Base-by-base conservation (phyloP, 2,888 invertebrate species). In the Pachycephus smyrnensis region DNA sequence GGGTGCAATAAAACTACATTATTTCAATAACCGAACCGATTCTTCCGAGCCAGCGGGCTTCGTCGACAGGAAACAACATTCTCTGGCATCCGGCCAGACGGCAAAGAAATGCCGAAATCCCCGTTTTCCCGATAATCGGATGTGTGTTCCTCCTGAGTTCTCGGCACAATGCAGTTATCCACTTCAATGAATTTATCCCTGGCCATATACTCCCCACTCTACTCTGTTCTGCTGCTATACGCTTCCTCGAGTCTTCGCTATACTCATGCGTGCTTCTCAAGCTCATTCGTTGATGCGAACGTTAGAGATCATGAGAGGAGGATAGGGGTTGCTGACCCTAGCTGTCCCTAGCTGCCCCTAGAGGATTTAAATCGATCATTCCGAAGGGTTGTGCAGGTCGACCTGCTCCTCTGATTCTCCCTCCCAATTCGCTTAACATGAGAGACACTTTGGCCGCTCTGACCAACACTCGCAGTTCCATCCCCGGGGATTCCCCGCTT, bases 1-100 rank as follows among this genome's bases (percentile, higher is more conserved):
- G 71, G 79, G 82, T 87, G 86, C 85, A 88, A 90, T 89, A 89
- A 90, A 89, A 88, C 86, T 89, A 86, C 88, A 90, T 90, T 89
- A 90, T 90, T 90, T 90, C 90, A 90, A 90, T 90, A 90, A 90
- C 88, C 87, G 85, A 88, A 87, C 83, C 87, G 88, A 90, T 90
- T 90, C 87, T 90, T 90, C 89, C 88, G 84, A 86, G 88, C 88
- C 88, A 89, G 83, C 85, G 86, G 84, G 81, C 87, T 76, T 87
- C 86, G 89, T 88, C 89, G 89, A 90, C 89, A 89, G 89, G 87
- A 88, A 90, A 90, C 90, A 90, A 90, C 90, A 90, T 90, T 86
- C 86, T 80, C 86, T 90, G 90, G 90, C 89, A 81, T 77, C 75
- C 80, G 80, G 88, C 90, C 90, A 90, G 85, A 80, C 83, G 85